Evolutionary conservation across 1,140 invertebrate species (phyloP), one percentile per base, ranked within the genome.

Genomic region (Protaetia brevitarsis): DNA sequence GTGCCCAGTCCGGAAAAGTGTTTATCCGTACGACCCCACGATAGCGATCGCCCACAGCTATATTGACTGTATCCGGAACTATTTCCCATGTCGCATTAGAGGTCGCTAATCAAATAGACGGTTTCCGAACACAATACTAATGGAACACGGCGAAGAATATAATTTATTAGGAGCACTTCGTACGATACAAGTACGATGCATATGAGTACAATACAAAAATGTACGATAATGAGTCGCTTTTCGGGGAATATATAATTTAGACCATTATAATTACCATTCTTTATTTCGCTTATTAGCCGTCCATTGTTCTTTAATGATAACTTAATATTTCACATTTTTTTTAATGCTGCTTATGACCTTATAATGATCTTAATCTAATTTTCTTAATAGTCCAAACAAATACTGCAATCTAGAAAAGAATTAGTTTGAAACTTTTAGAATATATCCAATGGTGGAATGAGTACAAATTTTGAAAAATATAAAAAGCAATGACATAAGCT

Each of bases 61-160:
- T 56, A 65, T 65, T 65, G 64, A 65, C 64, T 65, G 64, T 65
- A 65, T 65, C 64, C 64, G 64, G 64, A 65, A 65, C 64, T 37
- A 56, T 65, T 65, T 65, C 64, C 64, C 64, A 65, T 65, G 51
- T 65, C 64, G 37, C 34, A 65, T 60, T 65, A 59, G 36, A 51
- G 57, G 64, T 56, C 64, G 64, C 64, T 65, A 65, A 65, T 65
- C 64, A 56, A 65, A 65, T 65, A 36, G 51, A 41, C 34, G 57
- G 45, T 65, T 65, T 56, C 64, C 57, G 34, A 56, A 65, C 64
- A 45, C 16, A 51, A 51, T 51, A 19, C 41, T 51, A 23, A 51
- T 51, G 41, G 26, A 51, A 51, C 41, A 51, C 41, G 41, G 26
- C 41, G n/a, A 51, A 51, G 41, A 51, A 51, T 51, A 51, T 51